These are phyloP conservation scores for Mergus octosetaceus DNA, from an alignment of 2,797 vertebrate species.

Conservation along the genomic window DNA sequence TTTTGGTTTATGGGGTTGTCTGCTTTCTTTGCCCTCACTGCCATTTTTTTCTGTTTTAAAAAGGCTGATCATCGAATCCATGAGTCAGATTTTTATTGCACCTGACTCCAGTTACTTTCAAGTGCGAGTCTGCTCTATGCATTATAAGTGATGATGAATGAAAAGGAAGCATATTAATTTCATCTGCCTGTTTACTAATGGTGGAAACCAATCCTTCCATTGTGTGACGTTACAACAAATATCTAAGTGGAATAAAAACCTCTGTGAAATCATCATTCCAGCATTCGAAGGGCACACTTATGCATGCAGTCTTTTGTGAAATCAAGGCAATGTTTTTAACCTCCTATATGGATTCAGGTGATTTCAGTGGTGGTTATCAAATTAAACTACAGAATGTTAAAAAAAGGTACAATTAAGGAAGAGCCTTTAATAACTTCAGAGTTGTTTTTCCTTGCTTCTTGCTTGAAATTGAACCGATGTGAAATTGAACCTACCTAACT, in stretches of 20 bases:
- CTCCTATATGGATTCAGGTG: not conserved
- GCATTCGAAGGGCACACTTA: not conserved
- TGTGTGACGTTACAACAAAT: not conserved
- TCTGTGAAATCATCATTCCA: not conserved
- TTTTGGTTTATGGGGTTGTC: not conserved
- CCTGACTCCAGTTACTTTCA: not conserved
- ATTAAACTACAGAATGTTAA: not conserved
- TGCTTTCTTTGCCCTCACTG: not conserved
- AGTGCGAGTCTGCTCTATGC: not conserved
- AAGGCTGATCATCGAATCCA: not conserved
- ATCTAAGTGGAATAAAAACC: not conserved
- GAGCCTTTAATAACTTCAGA: not conserved
- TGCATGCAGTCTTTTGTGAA: not conserved
- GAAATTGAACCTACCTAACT: not conserved
- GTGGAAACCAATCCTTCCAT: not conserved
- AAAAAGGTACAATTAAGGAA: not conserved
- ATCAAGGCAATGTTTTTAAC: not conserved
- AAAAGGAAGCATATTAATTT: constrained; percentile 1
- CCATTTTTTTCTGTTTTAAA: not conserved
- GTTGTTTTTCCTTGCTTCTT: not conserved
- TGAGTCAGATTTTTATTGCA: constrained; percentile 30
- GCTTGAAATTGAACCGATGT: not conserved
- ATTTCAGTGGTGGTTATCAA: not conserved
- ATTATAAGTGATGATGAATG: not conserved
- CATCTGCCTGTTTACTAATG: not conserved